Base-by-base conservation (phyloP, 2,888 invertebrate genomes). In the Sepioteuthis lessoniana region DNA sequence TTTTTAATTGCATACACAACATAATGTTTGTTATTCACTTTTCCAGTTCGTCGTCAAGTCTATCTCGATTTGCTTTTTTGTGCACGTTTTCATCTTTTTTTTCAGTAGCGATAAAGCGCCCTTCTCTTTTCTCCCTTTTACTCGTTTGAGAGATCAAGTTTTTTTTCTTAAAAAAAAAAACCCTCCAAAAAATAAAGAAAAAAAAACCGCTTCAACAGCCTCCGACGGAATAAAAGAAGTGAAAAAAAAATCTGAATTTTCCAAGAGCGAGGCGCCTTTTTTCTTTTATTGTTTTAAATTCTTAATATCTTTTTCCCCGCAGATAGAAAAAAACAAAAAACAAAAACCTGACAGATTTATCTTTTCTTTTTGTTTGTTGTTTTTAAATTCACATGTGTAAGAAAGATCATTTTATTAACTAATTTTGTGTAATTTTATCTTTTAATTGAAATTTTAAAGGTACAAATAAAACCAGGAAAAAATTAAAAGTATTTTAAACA, bases 21-120 rank as follows among this genome's bases (percentile, higher is more conserved):
- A 42, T 35, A 13, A 91, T 91, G 91, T 91, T 91, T 91, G 91
- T 91, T 91, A 91, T 91, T 46, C 46, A 91, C 91, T 91, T 91
- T 91, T 42, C 42, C 35, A 38, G 31, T 3, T 91, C 21, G n/a
- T 42, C 91, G 28, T 25, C 91, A 42, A 91, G 38, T 91, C 16
- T 91, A 42, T 91, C 46, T 42, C n/a, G 31, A 16, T 42, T 46
- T 91, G 38, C 31, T 91, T 91, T 91, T 46, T 28, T 91, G n/a
- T 91, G 76, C 76, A 76, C n/a, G 76, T 76, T 76, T 76, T 76
- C 76, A 76, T 76, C 76, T 76, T 76, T 76, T 76, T 76, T 60
- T 31, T 4, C 76, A 35, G 76, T 76, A n/a, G n/a, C 76, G 76
- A 76, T n/a, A 76, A 76, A 76, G 76, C 76, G 76, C 76, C 76